Conservation (phyloP, 2,797 vertebrate genomes). For the Alosa sapidissima region DNA sequence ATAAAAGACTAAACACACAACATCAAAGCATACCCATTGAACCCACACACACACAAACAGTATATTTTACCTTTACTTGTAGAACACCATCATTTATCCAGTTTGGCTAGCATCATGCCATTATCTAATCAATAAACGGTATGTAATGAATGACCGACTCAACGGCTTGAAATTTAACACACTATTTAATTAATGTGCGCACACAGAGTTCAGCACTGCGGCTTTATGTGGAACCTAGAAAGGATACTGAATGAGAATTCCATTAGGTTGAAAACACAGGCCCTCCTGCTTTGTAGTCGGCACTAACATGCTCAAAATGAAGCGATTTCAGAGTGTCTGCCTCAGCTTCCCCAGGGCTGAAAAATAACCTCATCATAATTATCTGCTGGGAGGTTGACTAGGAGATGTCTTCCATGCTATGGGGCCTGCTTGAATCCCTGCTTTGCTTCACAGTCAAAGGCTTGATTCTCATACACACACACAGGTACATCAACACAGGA, state of each 20-base stretch:
- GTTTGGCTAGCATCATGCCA: background rate
- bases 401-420: background rate
- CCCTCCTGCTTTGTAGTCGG: background rate
- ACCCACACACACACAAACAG: background rate
- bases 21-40: too few relatives aligned
- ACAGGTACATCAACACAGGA: background rate
- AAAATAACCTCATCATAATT: constrained; percentile 9
- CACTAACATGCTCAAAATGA: background rate
- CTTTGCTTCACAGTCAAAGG: background rate
- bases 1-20: too few relatives aligned
- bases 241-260: background rate
- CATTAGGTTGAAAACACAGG: background rate
- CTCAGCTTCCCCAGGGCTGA: background rate
- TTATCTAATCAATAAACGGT: background rate
- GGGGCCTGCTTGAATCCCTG: background rate
- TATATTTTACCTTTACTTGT: too few relatives aligned
- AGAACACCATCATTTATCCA: background rate
- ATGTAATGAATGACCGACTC: background rate
- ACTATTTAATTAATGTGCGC: background rate
- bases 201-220: background rate
- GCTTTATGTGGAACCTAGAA: background rate
- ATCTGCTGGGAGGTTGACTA: background rate
- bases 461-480: background rate
- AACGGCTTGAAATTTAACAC: background rate
- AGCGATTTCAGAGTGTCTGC: background rate